Conservation (phyloP, 2,113 vertebrate species). For the Hemibagrus wyckioides region DNA sequence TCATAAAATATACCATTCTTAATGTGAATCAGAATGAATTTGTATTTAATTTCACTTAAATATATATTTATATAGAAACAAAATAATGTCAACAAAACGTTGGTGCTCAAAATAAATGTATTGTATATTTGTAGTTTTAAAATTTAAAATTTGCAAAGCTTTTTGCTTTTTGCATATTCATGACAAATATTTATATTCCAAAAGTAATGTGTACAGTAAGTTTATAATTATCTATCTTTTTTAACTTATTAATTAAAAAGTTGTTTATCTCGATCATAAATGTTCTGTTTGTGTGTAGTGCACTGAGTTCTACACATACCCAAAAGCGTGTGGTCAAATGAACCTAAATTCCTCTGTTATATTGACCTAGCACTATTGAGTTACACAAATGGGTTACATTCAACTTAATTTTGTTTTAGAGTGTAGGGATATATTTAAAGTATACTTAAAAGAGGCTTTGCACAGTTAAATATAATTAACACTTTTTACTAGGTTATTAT, state of each 20-base stretch:
- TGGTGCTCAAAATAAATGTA: neutral
- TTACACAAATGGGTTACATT: neutral
- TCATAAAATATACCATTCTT: neutral
- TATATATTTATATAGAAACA: neutral
- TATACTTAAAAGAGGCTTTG: too few species aligned
- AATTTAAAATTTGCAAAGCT: neutral
- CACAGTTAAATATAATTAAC: too few species aligned
- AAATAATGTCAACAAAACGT: neutral
- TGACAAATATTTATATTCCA: neutral
- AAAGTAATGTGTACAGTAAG: neutral
- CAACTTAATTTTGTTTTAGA: neutral
- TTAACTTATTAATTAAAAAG: neutral
- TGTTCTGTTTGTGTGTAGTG: neutral
- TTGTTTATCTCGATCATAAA: neutral
- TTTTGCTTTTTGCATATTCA: too few species aligned
- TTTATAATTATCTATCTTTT: neutral
- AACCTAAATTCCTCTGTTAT: neutral
- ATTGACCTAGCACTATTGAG: neutral
- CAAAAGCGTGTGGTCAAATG: neutral
- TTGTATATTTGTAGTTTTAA: neutral
- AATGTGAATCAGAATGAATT: neutral
- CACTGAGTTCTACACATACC: neutral
- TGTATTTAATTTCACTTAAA: neutral
- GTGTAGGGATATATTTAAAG: too few species aligned
- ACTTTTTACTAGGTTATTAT: neutral